A percentile compares a stretch with the other conserved stretches of the same genome.
Evolutionary conservation across 2,888 invertebrate genomes (phyloP).

Genomic region (Schizaphis graminum): DNA sequence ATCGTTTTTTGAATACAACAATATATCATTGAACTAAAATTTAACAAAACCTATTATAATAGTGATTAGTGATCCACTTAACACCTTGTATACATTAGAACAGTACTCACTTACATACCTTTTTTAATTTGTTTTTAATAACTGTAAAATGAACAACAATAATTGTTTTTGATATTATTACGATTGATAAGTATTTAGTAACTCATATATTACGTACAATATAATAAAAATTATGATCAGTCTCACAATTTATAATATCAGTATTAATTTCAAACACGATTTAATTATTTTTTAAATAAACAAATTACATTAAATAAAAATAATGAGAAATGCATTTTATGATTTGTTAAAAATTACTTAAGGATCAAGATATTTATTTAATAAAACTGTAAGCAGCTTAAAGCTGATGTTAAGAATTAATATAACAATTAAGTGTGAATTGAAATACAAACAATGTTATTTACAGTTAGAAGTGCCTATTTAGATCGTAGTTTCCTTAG

Average conservation of each 20-base stretch:
- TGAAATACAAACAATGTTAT: conserved; percentile 34
- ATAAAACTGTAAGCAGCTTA: not conserved
- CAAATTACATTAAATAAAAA: not conserved
- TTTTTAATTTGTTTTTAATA: not conserved
- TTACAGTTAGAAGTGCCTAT: conserved; percentile 30
- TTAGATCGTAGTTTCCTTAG: conserved; percentile 15
- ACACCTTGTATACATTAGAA: too few relatives aligned
- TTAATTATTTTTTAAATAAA: not conserved
- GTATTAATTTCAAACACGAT: not conserved
- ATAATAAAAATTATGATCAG: not conserved
- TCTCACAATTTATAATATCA: not conserved
- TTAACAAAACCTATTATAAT: too few relatives aligned
- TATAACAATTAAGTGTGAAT: not conserved
- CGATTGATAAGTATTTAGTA: not conserved
- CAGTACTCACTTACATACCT: not conserved
- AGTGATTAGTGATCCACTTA: too few relatives aligned
- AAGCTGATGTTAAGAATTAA: not conserved
- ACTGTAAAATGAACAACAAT: not conserved
- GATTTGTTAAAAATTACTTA: not conserved
- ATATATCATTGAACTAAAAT: too few relatives aligned
- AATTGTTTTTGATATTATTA: not conserved
- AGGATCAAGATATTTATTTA: not conserved
- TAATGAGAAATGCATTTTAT: not conserved
- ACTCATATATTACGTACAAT: too few relatives aligned
- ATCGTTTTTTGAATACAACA: too few relatives aligned